These are phyloP conservation scores for Musca domestica DNA, from an alignment of 1,140 invertebrate genomes.

Conservation along the genomic window DNA sequence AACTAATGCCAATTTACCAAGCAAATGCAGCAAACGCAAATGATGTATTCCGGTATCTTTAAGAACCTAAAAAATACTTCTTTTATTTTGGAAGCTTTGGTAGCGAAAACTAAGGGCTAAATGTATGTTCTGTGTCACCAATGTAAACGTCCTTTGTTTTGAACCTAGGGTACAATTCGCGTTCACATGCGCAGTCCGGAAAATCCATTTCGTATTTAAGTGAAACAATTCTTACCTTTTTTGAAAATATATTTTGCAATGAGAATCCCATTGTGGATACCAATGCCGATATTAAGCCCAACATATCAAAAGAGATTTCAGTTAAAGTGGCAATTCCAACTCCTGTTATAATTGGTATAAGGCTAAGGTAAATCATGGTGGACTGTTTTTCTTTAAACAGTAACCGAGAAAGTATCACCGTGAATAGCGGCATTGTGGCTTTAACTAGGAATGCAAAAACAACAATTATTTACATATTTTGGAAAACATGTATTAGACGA, in stretches of 20 bases:
- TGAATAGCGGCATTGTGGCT: constrained; percentile 96
- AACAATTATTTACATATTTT: background rate
- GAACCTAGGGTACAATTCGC: too few species aligned
- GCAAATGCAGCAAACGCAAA: constrained; percentile 77
- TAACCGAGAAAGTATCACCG: constrained; percentile 82
- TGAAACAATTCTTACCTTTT: constrained; percentile 73
- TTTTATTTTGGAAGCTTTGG: too few species aligned
- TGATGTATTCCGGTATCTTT: constrained; percentile 87
- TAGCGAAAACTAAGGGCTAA: background rate
- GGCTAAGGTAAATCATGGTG: constrained; percentile 77
- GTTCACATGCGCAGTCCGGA: too few species aligned
- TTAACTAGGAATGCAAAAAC: constrained; percentile 68
- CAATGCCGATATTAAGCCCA: constrained; percentile 84
- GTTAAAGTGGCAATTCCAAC: constrained; percentile 91
- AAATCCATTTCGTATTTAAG: too few species aligned
- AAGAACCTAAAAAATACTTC: constrained; percentile 63
- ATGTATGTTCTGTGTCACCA: too few species aligned
- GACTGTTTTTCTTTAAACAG: constrained; percentile 87
- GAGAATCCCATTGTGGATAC: constrained; percentile 88
- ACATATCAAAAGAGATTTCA: constrained; percentile 86
- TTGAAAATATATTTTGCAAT: constrained; percentile 92
- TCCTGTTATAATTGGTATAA: constrained; percentile 88
- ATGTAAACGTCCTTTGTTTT: too few species aligned
- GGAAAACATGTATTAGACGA: background rate
- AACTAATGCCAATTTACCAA: constrained; percentile 75